These are phyloP conservation scores for Fregata magnificens DNA, from an alignment of 2,113 vertebrate species.

Conservation along the genomic window DNA sequence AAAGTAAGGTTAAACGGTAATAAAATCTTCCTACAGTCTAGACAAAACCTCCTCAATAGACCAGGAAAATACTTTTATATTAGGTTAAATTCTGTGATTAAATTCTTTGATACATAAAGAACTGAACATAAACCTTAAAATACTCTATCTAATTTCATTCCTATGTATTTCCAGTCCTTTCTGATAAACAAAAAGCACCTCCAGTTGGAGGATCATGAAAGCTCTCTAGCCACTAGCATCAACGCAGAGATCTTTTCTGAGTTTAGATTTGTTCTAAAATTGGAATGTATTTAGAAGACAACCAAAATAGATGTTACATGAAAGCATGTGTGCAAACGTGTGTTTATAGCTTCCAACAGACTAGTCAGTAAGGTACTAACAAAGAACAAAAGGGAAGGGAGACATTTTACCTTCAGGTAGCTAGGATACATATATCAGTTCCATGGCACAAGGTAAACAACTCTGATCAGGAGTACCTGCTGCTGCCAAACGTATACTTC, in stretches of 20 bases:
- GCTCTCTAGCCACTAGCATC: background rate
- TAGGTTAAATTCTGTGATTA: background rate
- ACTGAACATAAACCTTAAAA: background rate
- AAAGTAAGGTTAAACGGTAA: background rate
- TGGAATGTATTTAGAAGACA: background rate
- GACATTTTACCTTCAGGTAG: background rate
- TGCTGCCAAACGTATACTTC: background rate
- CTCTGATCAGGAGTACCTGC: background rate
- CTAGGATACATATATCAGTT: accelerated
- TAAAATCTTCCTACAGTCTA: background rate
- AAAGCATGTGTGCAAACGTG: background rate
- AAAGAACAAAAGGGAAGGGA: background rate
- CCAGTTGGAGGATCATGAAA: background rate
- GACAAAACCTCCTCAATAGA: background rate
- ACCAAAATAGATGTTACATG: background rate
- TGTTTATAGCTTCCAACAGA: background rate
- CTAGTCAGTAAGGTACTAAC: background rate
- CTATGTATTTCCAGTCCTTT: background rate
- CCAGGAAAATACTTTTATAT: background rate
- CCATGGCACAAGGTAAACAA: background rate
- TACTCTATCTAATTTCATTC: background rate
- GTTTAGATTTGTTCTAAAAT: background rate
- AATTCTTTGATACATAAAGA: background rate
- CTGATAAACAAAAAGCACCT: background rate
- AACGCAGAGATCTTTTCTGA: background rate